phyloP scores from a whole-genome alignment of 2,888 invertebrate genomes.

The Sicus ferrugineus region DNA sequence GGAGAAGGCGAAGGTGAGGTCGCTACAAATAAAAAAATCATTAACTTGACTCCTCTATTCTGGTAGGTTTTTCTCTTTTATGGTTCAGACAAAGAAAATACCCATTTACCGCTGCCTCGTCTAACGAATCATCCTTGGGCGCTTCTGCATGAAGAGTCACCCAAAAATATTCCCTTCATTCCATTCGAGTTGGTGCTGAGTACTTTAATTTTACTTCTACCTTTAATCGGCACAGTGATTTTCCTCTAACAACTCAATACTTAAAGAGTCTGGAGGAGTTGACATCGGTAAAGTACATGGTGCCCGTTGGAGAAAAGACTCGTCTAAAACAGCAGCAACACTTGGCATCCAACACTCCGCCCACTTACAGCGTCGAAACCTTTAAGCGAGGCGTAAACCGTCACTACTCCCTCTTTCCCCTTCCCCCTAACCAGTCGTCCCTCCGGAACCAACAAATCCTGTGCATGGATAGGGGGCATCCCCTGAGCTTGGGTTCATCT shows the following conservation, averaged over 20 bases:
- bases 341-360: too few species aligned
- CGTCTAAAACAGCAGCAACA: constrained; percentile 61
- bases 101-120: constrained; percentile 76
- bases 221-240: constrained; percentile 77
- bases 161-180: constrained; percentile 79
- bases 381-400: too few species aligned
- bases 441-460: too few species aligned
- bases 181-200: constrained; percentile 70
- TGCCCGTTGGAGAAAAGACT: constrained; percentile 68
- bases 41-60: background rate
- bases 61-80: constrained; percentile 76
- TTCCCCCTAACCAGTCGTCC: too few species aligned
- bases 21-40: background rate
- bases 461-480: too few species aligned
- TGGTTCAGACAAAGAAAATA: constrained; percentile 73
- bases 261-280: constrained; percentile 69
- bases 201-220: constrained; percentile 83
- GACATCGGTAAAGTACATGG: constrained; percentile 67
- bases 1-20: constrained; percentile 40
- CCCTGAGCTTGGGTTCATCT: too few species aligned
- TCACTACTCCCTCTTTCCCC: too few species aligned
- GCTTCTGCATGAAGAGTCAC: constrained; percentile 86
- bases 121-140: constrained; percentile 72
- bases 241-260: constrained; percentile 79
- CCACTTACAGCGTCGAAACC: too few species aligned